phyloP scores from a whole-genome alignment of 2,113 vertebrate species.

The Promerops cafer region DNA sequence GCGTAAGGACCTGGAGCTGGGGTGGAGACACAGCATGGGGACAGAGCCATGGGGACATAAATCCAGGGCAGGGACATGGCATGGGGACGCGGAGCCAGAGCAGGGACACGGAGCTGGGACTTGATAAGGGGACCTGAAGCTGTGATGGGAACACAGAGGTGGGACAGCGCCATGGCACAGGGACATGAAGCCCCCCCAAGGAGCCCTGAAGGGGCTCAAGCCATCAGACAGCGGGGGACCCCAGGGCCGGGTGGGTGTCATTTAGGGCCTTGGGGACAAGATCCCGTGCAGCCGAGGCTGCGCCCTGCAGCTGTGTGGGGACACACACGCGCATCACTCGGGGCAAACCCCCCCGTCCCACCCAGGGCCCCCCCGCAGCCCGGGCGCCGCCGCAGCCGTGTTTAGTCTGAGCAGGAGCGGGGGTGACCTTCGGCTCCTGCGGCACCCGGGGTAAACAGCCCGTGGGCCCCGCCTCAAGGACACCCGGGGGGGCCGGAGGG shows the following conservation, averaged over 20 bases:
- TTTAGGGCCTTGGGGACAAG: background rate
- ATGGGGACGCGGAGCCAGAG: background rate
- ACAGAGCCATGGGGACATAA: background rate
- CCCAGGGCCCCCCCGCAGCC: fast-evolving
- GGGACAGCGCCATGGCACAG: background rate
- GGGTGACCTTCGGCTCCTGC: background rate
- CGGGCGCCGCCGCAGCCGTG: fast-evolving
- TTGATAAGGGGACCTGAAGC: background rate
- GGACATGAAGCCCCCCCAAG: background rate
- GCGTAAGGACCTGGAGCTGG: background rate
- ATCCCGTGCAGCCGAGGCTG: background rate
- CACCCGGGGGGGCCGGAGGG: fast-evolving
- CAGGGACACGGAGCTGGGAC: background rate
- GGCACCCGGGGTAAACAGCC: background rate
- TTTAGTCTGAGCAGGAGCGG: background rate
- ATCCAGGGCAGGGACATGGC: background rate
- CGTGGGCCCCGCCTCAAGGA: background rate
- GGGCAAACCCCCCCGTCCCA: background rate
- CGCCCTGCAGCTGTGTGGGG: background rate
- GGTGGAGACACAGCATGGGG: background rate
- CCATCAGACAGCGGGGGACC: background rate
- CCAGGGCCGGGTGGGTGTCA: fast-evolving
- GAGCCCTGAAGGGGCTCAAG: background rate
- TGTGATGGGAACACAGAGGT: background rate
- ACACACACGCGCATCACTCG: fast-evolving